Base-by-base conservation (phyloP, 2,888 invertebrate species). In the Idaea straminata region DNA sequence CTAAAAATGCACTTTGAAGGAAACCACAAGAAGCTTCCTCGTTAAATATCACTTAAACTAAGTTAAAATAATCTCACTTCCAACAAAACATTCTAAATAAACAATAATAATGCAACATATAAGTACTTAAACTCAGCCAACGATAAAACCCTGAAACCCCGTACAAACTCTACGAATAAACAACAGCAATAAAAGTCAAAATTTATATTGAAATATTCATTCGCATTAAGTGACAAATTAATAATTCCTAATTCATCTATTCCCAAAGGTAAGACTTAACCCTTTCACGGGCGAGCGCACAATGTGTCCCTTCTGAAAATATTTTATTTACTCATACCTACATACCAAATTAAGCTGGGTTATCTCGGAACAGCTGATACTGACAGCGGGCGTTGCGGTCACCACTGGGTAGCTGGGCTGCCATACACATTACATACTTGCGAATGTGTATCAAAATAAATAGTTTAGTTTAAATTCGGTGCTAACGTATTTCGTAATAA, bases 361-460 rank as follows among this genome's bases (percentile, higher is more conserved):
- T 74, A 66, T 72, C 72, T 74, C 70, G 75, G 65, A 79, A 74
- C 88, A 84, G 83, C 85, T 88, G 88, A 82, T 78, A 81, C 77
- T 90, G 91, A 90, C 88, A 86, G 87, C 84, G 84, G 86, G 78
- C 71, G 72, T 74, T 82, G 87, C 85, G 86, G 86, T 86, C 81
- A 72, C 78, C 75, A 76, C 77, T 76, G 79, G 73, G 76, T 72
- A 76, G 71, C 74, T 69, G 25, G 25, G 77, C 73, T 70, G 72
- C 76, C 76, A 74, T 74, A 69, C 65, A 75, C 75, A 59, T 34
- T 74, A 75, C 74, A 68, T 71, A 74, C 47, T 47, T 47, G 47
- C 47, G 13, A 47, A 47, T 70, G 65, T 71, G 68, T 66, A 72
- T 62, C 64, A 64, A 70, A 47, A 5, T 47, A 47, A 47, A 47